These are phyloP conservation scores for Nebria brevicollis DNA, from an alignment of 2,888 invertebrate genomes.

Conservation along the genomic window DNA sequence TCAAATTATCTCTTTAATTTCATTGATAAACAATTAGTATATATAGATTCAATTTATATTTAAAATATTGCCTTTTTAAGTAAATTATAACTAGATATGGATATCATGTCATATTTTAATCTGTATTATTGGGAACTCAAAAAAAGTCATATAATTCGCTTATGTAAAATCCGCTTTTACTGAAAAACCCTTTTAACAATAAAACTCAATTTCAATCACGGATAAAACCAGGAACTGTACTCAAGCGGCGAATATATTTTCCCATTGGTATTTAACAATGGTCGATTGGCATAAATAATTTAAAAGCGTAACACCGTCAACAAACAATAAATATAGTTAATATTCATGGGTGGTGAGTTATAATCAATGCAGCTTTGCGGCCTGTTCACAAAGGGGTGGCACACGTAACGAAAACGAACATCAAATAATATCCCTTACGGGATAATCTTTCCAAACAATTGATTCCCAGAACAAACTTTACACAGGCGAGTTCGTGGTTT, in stretches of 20 bases:
- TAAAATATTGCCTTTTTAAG: no score
- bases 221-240: not conserved
- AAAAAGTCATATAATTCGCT: not conserved
- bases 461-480: slow-evolving; percentile 47
- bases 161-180: slow-evolving; percentile 16
- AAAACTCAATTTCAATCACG: not conserved
- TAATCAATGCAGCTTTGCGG: slow-evolving; percentile 39
- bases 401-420: slow-evolving; percentile 39
- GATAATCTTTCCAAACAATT: slow-evolving; percentile 63
- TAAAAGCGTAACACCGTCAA: slow-evolving; percentile 45
- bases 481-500: not conserved
- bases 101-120: not conserved
- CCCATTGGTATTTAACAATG: slow-evolving; percentile 17
- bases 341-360: slow-evolving; percentile 40
- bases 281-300: slow-evolving; percentile 37
- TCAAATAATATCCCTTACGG: slow-evolving; percentile 52
- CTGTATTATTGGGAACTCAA: not conserved
- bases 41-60: no score
- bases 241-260: not conserved
- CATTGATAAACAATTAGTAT: no score
- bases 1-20: no score
- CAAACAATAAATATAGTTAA: slow-evolving; percentile 47
- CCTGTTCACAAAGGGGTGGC: slow-evolving; percentile 33
- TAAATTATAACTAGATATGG: not conserved
- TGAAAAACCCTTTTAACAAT: not conserved